Evolutionary conservation across 1,140 invertebrate species (phyloP).

Genomic region (Luehdorfia chinensis): DNA sequence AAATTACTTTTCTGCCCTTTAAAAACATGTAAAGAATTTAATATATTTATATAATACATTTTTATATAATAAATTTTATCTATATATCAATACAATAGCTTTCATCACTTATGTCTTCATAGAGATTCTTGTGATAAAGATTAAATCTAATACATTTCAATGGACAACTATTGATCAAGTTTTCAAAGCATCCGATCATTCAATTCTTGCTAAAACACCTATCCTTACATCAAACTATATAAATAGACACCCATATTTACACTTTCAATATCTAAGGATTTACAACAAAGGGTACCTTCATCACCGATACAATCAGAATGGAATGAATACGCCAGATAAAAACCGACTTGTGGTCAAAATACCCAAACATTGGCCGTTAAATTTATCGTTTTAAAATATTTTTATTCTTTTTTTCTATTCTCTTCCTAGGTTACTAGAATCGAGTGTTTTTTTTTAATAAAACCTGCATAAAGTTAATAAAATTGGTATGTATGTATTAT

Average conservation of each 20-base stretch:
- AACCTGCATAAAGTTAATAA: too few relatives aligned
- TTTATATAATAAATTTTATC: too few relatives aligned
- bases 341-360: constrained; percentile 19
- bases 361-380: constrained; percentile 3
- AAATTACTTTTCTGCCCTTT: too few relatives aligned
- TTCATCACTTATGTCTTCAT: constrained; percentile 1
- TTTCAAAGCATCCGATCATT: constrained; percentile 31
- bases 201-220: constrained; percentile 12
- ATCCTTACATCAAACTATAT: constrained; percentile 3
- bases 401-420: too few relatives aligned
- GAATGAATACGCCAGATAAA: constrained; percentile 9
- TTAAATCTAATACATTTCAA: constrained; percentile 10
- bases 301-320: constrained; percentile 3
- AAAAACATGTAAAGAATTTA: too few relatives aligned
- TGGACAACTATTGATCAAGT: constrained; percentile 20
- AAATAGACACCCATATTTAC: constrained; percentile 13
- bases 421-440: too few relatives aligned
- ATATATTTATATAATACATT: too few relatives aligned
- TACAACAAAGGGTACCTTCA: constrained; percentile 11
- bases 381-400: background rate
- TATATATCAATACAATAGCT: constrained; percentile 7
- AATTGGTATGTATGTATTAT: too few relatives aligned
- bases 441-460: too few relatives aligned
- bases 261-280: constrained; percentile 7
- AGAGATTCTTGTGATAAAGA: constrained; percentile 13